Base-by-base conservation (phyloP, 2,888 invertebrate species). In the Plagodis dolabraria region DNA sequence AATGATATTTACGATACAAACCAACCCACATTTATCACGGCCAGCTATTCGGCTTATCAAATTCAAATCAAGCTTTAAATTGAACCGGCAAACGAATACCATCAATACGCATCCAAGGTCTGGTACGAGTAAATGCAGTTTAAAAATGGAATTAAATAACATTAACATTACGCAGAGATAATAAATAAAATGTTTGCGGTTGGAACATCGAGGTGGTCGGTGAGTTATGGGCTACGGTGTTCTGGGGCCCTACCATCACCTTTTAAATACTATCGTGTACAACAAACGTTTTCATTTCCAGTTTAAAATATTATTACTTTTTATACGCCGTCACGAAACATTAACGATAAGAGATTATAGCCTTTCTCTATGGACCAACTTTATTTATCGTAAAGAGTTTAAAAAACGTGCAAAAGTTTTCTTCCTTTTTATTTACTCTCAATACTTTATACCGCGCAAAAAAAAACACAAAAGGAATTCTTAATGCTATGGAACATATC, bases 201-300 rank as follows among this genome's bases (percentile, higher is more conserved):
- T 63, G 67, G 65, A 63, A 67, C 60, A 68, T 57, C 66, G 58
- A 57, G 63, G 66, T 72, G 76, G 72, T 73, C 70, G 69, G 68
- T 76, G 67, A 79, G 70, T 75, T 78, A 79, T 73, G 72, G 69
- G 64, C 62, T 61, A 74, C 64, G 75, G 74, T 75, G 77, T 70
- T 72, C 67, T 74, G 80, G 22, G 22, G 22, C 22, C 22, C 22
- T 22, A 22, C 22, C 22, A 22, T 4, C 22, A 82, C 82, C 86
- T 83, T 77, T 77, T 22, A 22, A 22, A 22, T 22, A 22, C 22
- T 22, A 22, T 22, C 22, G 4, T 22, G 22, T 22, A 22, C 4
- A 22, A 1, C 22, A 22, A 4, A 22, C 22, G 22, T 22, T 22
- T 22, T 22, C 4, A 22, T 22, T 22, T 22, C 22, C 22, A 22